Evolutionary conservation across 2,113 vertebrate species (phyloP), one percentile per base, ranked within the genome.

Genomic region (Lathamus discolor): DNA sequence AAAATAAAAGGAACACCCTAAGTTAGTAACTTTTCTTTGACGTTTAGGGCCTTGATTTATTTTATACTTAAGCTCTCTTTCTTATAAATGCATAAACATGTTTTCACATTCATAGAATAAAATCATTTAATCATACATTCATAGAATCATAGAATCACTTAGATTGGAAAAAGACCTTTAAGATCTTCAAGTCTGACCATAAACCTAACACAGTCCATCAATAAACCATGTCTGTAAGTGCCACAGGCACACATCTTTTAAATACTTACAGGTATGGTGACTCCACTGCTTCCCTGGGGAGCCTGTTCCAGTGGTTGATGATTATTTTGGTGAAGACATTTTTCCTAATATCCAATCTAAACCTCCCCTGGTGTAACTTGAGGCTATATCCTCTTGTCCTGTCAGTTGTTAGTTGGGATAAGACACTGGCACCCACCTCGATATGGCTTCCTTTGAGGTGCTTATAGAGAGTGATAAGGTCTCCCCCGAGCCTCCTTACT

Each of bases 361-460:
- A 72, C 15, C 7, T 76, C 16, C 22, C 52, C 39, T 72, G 14
- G 15, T 8, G 13, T 13, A 66, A 55, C 12, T 16, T 63, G 59
- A 86, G 69, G 5, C 6, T 4, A 23, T 83, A 87, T 55, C 9
- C 12, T 68, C 66, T 74, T 35, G 20, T 51, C 20, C 8, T 51
- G 13, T 11, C 17, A 1, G 10, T n/a, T 31, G 11, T 24, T 44
- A 39, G 17, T 13, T 1, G 1, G 35, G 17, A 49, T 24, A 43
- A 46, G 31, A 78, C 28, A 68, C 17, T 10, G 9, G 20, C 17
- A 57, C 8, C 41, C 25, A 19, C 35, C 9, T 59, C 2, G 1
- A 39, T 52, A 6, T 6, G 31, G 13, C 8, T 6, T 67, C 55
- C 29, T 35, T 24, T 54, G n/a, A 70, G 18, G 13, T 11, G 35